These are phyloP conservation scores for Gallinago media DNA, from an alignment of 2,113 vertebrate genomes.

Conservation along the genomic window DNA sequence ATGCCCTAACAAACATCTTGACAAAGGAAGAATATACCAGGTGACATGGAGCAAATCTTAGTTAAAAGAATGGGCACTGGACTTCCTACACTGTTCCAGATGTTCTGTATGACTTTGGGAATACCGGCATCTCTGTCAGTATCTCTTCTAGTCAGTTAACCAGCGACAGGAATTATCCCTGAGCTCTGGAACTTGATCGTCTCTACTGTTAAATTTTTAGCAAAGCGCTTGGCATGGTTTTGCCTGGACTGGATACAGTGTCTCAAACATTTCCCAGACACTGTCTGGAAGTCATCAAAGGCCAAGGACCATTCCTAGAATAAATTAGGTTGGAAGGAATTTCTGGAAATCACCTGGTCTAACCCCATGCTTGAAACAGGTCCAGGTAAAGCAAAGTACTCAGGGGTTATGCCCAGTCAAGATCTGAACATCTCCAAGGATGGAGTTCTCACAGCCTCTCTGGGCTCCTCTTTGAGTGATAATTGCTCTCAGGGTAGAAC, in stretches of 20 bases:
- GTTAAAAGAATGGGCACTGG: accelerated
- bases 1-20: not conserved
- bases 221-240: not conserved
- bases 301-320: not conserved
- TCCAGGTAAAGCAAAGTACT: not conserved
- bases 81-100: not conserved
- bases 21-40: not conserved
- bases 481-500: not conserved
- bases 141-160: not conserved
- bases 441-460: not conserved
- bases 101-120: not conserved
- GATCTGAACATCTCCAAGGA: not conserved
- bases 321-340: not conserved
- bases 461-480: not conserved
- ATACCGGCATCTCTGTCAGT: not conserved
- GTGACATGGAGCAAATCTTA: not conserved
- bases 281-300: not conserved
- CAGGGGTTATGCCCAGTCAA: not conserved
- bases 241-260: not conserved
- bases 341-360: not conserved
- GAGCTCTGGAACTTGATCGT: not conserved
- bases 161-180: not conserved
- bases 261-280: not conserved
- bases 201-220: not conserved
- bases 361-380: not conserved